Evolutionary conservation across 30 jellyfish, hydroid and myxozoan genomes (phyloP), one percentile per base, ranked within the genome.

Genomic region (Cassiopea xamachana): DNA sequence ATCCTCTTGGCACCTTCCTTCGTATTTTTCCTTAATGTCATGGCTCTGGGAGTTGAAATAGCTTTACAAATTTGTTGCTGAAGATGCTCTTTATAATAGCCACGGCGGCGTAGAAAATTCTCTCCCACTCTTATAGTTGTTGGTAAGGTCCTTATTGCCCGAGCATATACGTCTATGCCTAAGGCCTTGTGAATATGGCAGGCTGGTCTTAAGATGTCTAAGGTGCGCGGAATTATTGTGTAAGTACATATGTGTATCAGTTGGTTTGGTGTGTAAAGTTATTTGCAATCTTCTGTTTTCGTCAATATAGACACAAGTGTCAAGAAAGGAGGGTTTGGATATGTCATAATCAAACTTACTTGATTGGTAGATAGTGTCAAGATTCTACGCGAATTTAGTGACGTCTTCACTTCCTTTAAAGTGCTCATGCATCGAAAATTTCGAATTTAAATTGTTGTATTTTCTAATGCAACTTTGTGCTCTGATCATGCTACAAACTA

Each of bases 251-350:
- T 51, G 78, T 84, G 86, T 46, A 49, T 84, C 77, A 45, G 90
- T 81, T 58, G 94, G 94, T 60, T 86, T 86, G 18, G 2, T 75
- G 73, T 86, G 70, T 19, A 86, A 69, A 6, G 83, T 86, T 3
- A 90, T 85, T 60, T 71, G 80, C 7, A 85, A 27, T 13, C 58
- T 46, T 8, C 73, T 48, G 80, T 85, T 58, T 15, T 73, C 44
- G 49, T 71, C 93, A 18, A 55, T 85, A 89, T 71, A 85, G 14
- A 85, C 67, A 8, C 46, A 10, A 15, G 79, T 85, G 67, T 85
- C 93, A 17, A 85, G 93, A 45, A 85, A 85, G 9, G 69, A 43
- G 16, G 45, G 45, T 46, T 12, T 48, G 1, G 87, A 73, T 39
- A 46, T 71, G 70, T 85, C 87, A 46, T 73, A 47, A 44, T 73